Base-by-base conservation (phyloP, 2,888 invertebrate species). In the Phymatocera aterrima region DNA sequence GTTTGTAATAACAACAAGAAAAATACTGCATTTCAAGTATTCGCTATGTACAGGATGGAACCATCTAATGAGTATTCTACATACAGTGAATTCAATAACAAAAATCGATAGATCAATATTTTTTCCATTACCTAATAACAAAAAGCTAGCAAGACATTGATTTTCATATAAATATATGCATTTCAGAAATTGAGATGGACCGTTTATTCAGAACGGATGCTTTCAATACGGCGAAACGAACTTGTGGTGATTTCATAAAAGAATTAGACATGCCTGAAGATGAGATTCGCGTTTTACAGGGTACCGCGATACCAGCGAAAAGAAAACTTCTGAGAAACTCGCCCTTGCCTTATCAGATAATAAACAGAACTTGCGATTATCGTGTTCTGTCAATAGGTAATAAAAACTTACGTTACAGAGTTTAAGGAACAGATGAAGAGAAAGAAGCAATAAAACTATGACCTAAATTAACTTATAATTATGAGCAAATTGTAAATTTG, bases 161-260 rank as follows among this genome's bases (percentile, higher is more conserved):
- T n/a, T n/a, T n/a, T n/a, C n/a, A n/a, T n/a, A n/a, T n/a, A n/a
- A n/a, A 46, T 74, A 12, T 46, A 51, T 18, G 2, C 4, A 0
- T 72, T 72, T 48, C 85, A 94, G 94, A 94, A 88, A 84, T 93
- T 79, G 94, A 95, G 91, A 87, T 93, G 51, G 92, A 94, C 84
- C 91, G 94, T 78, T 82, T 94, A 70, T 92, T 94, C 83, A 92
- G 94, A 85, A 93, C 93, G 0, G 92, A 93, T 78, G 91, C 92
- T 81, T 95, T 93, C 84, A 94, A 94, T 84, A 90, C 91, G 0
- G 91, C 92, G 12, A 92, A 92, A 83, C 93, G 93, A 84, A 83
- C 79, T 77, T 84, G 78, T 79, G 68, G 43, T 18, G 83, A 84
- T 68, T 81, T 80, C 1, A 77, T 84, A 1, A 87, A 92, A 70